Evolutionary conservation across 2,797 vertebrate species (phyloP), one percentile per base, ranked within the genome.

Genomic region (Botia almorhae): DNA sequence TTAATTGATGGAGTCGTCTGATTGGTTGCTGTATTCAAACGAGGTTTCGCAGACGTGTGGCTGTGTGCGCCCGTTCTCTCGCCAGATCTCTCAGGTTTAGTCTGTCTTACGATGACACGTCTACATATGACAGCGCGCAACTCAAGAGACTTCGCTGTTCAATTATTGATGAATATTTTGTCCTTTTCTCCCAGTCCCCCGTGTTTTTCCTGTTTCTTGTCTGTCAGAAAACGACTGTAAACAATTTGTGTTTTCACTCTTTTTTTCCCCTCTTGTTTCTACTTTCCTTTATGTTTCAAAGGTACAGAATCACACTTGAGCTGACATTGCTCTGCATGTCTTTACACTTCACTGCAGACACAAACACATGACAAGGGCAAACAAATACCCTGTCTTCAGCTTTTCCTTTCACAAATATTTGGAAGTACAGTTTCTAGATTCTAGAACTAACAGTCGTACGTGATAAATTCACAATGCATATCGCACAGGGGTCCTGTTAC

Each of bases 151-250:
- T 63, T 67, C 16, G 0, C 69, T 70, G 76, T 77, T 85, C 64
- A 69, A 83, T 85, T 79, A 85, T 74, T 81, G 78, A 85, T 85
- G 61, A 81, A 79, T 76, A 71, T 79, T 83, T 69, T 85, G 51
- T 85, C 81, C 65, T 80, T 82, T 55, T 50, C 33, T 61, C 29
- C 26, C 10, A 43, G 8, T 46, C 53, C 72, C 63, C 39, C 51
- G 19, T 82, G 13, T 46, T 69, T 21, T 8, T 8, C 29, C 39
- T 26, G 33, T 29, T 14, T 16, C 43, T 16, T 29, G 29, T 70
- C 81, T 61, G 51, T 17, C 55, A 19, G 11, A 17, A n/a, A 48
- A 73, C 29, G 19, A 56, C 14, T 63, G 11, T 68, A 17, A 26
- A 46, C 14, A 19, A 17, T 81, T 69, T 64, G n/a, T 16, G 68